phyloP scores from a whole-genome alignment of 2,888 invertebrate species.

The Ectemnius continuus region DNA sequence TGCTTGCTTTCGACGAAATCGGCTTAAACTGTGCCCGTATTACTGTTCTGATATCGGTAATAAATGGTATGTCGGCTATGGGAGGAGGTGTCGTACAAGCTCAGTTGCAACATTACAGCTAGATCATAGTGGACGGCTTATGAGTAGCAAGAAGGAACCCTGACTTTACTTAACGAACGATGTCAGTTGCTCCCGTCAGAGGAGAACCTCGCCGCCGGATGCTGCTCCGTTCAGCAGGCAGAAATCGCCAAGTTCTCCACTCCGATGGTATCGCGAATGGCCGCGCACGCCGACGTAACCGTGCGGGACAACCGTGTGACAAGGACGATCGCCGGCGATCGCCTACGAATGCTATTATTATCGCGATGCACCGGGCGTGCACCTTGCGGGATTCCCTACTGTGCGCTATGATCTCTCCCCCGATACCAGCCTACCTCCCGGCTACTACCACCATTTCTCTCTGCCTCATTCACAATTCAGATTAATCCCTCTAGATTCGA shows the following conservation, averaged over 20 bases:
- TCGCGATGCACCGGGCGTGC: slow-evolving; percentile 36
- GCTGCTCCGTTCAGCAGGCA: not conserved
- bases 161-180: slow-evolving; percentile 49
- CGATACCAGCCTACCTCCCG: not conserved
- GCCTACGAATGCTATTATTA: slow-evolving; percentile 38
- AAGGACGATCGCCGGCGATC: slow-evolving; percentile 40
- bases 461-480: not conserved
- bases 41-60: not conserved
- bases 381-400: slow-evolving; percentile 16
- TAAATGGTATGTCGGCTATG: not conserved
- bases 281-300: slow-evolving; percentile 33
- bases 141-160: slow-evolving; percentile 38
- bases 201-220: slow-evolving; percentile 24
- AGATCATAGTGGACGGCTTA: slow-evolving; percentile 51
- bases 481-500: not conserved
- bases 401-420: not conserved
- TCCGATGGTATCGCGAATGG: slow-evolving; percentile 42
- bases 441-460: not conserved
- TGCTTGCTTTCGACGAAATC: slow-evolving; percentile 13
- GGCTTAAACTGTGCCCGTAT: not conserved
- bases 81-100: not conserved
- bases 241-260: not conserved
- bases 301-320: slow-evolving; percentile 27
- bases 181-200: slow-evolving; percentile 45
- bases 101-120: slow-evolving; percentile 34